phyloP scores from a whole-genome alignment of 2,888 invertebrate genomes.

The Ceraclea dissimilis region DNA sequence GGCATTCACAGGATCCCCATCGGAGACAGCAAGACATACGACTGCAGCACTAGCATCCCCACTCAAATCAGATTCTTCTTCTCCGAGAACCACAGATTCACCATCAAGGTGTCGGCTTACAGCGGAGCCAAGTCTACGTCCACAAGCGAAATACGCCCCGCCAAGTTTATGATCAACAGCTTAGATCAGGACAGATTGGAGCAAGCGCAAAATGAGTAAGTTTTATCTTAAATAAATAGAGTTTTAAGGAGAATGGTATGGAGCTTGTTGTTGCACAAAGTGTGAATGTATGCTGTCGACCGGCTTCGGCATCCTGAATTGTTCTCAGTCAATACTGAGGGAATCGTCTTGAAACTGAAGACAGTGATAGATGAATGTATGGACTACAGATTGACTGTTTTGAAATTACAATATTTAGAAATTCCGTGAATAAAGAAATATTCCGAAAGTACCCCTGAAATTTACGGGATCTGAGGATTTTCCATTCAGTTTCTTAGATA shows the following conservation, averaged over 20 bases:
- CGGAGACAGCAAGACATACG: conserved; percentile 55
- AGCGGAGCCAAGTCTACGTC: conserved; percentile 53
- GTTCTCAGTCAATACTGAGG: no score
- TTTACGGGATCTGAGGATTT: no score
- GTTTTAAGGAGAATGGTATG: neutral
- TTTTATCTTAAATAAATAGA: conserved; percentile 17
- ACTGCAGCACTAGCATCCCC: conserved; percentile 53
- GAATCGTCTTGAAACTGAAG: no score
- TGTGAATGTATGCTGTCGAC: no score
- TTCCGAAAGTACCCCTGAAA: no score
- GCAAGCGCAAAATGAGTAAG: conserved; percentile 34
- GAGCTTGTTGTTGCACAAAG: no score
- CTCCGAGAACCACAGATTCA: conserved; percentile 52
- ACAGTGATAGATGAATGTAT: no score
- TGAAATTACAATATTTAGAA: no score
- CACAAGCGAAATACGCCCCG: conserved; percentile 46
- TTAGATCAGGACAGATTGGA: conserved; percentile 48
- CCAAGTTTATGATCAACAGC: conserved; percentile 50
- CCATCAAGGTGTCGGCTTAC: conserved; percentile 55
- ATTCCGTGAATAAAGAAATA: no score
- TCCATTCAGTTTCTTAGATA: no score
- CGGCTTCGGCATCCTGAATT: no score
- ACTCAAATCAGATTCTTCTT: conserved; percentile 51
- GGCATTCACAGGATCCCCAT: conserved; percentile 63
- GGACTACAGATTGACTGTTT: no score